Conservation (phyloP, 2,797 vertebrate genomes). For the Chaenodraco wilsoni region DNA sequence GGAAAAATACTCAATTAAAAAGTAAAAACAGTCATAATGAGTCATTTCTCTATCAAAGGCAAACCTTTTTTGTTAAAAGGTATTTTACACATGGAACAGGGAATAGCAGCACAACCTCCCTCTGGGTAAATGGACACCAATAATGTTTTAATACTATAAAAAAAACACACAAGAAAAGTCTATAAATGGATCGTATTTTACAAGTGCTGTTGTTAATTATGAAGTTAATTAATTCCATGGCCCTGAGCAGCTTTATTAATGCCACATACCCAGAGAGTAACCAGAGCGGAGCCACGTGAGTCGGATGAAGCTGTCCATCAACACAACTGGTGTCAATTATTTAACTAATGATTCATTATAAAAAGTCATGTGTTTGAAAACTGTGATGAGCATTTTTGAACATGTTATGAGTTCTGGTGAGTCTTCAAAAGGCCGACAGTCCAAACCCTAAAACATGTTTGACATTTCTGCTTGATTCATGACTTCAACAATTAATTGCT, state of each 20-base stretch:
- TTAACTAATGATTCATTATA: background rate
- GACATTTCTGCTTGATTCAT: conserved; percentile 2
- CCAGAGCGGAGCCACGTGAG: background rate
- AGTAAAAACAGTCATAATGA: too few species aligned
- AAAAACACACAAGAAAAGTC: background rate
- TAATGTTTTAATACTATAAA: background rate
- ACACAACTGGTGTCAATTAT: background rate
- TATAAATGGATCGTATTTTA: background rate
- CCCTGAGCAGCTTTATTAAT: conserved; percentile 23
- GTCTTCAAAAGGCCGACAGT: background rate
- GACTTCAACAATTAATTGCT: background rate
- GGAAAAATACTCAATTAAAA: too few species aligned
- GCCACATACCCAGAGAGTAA: conserved; percentile 16
- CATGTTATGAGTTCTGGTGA: too few species aligned
- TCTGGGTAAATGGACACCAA: background rate
- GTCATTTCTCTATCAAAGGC: too few species aligned
- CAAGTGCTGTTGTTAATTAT: background rate
- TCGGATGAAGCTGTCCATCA: background rate
- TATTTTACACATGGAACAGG: background rate
- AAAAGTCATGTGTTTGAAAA: too few species aligned
- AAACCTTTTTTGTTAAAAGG: too few species aligned
- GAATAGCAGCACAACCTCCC: background rate
- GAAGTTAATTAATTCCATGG: background rate
- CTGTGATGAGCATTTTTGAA: too few species aligned
- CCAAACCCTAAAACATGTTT: background rate